phyloP scores from a whole-genome alignment of 2,888 invertebrate species.

The Xestia sexstrigata region DNA sequence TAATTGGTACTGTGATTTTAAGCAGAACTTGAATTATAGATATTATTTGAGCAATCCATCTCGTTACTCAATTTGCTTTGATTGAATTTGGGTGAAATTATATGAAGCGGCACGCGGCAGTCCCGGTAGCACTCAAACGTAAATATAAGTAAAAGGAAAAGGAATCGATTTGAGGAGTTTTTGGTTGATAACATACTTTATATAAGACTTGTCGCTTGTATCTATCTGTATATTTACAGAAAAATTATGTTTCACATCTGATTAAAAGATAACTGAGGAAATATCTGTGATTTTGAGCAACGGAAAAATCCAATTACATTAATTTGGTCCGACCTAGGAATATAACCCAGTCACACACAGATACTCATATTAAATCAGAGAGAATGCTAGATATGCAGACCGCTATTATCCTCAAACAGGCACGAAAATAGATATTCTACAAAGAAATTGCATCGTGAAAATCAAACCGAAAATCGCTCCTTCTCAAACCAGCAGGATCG shows the following conservation, averaged over 20 bases:
- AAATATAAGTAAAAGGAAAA: constrained; percentile 12
- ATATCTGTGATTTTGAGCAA: background rate
- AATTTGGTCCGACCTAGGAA: background rate
- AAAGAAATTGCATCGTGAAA: constrained; percentile 6
- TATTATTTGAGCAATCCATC: constrained; percentile 22
- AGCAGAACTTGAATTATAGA: constrained; percentile 12
- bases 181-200: background rate
- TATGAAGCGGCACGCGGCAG: constrained; percentile 9
- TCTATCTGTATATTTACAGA: no score
- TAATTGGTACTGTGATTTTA: constrained; percentile 13
- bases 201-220: background rate
- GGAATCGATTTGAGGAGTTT: constrained; percentile 15
- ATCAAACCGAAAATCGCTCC: constrained; percentile 19
- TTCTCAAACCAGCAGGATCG: background rate
- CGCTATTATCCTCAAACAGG: background rate
- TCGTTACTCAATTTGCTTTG: constrained; percentile 40
- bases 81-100: constrained; percentile 45
- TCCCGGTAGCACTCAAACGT: background rate
- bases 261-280: background rate
- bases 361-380: background rate
- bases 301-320: background rate
- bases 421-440: background rate
- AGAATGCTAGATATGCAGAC: background rate
- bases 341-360: background rate
- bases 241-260: no score